A percentile compares a stretch with the other conserved stretches of the same genome.
Evolutionary conservation across 2,888 invertebrate genomes (phyloP).

Genomic region (Drosophila mercatorum): DNA sequence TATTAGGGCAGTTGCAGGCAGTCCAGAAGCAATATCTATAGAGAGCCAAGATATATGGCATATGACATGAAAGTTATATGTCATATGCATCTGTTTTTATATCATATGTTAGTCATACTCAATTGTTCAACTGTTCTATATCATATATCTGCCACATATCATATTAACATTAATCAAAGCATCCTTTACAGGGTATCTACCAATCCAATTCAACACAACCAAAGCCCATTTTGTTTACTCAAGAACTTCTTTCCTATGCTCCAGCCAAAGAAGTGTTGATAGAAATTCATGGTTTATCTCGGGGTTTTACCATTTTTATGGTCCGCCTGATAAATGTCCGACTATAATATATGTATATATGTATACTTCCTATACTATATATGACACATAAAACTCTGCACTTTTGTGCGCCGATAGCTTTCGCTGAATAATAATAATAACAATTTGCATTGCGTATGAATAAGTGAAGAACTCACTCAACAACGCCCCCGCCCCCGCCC

Average conservation of each 20-base stretch:
- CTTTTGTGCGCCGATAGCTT: slow-evolving; percentile 4
- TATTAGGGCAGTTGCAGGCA: too few species aligned
- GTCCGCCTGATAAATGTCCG: slow-evolving; percentile 11
- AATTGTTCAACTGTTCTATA: too few species aligned
- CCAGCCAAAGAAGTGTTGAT: neutral
- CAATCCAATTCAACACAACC: neutral
- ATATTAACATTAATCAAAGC: too few species aligned
- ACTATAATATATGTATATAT: neutral
- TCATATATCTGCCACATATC: too few species aligned
- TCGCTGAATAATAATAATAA: slow-evolving; percentile 8
- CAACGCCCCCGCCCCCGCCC: neutral
- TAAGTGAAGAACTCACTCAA: neutral
- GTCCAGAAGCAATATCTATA: too few species aligned
- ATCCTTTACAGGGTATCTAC: neutral
- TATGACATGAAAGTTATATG: too few species aligned
- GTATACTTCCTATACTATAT: slow-evolving; percentile 4
- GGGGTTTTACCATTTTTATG: neutral
- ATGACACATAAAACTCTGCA: slow-evolving; percentile 4
- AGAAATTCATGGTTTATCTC: slow-evolving; percentile 11
- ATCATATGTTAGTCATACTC: too few species aligned
- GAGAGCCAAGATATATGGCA: too few species aligned
- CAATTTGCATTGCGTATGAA: slow-evolving; percentile 24
- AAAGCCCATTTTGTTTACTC: neutral
- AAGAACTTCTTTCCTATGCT: neutral
- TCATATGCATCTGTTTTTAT: too few species aligned